phyloP scores from a whole-genome alignment of 2,797 vertebrate species.

The Chrosomus eos region DNA sequence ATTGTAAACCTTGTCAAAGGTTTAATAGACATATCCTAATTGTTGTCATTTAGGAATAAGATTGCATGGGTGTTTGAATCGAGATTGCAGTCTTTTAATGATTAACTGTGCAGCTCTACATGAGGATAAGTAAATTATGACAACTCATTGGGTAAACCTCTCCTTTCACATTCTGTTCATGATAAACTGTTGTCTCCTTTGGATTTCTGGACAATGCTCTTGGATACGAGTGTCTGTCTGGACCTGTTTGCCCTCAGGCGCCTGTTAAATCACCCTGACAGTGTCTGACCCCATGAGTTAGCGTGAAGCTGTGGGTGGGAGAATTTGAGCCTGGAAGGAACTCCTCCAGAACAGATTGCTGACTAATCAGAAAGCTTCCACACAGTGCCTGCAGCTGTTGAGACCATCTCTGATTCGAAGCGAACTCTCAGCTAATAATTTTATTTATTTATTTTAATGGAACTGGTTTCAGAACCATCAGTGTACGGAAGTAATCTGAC shows the following conservation, averaged over 20 bases:
- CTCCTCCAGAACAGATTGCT: slow-evolving; percentile 53
- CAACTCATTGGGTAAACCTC: not conserved
- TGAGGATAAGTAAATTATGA: not conserved
- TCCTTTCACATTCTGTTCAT: not conserved
- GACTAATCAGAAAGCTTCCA: slow-evolving; percentile 59
- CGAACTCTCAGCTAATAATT: slow-evolving; percentile 29
- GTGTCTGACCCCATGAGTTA: slow-evolving; percentile 43
- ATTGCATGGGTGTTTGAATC: not conserved
- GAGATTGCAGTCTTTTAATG: not conserved
- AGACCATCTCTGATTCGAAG: slow-evolving; percentile 11
- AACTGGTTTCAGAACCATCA: slow-evolving; percentile 27
- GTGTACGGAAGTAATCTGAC: slow-evolving; percentile 4
- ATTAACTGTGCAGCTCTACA: not conserved
- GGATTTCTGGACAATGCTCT: not conserved
- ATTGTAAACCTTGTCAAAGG: not conserved
- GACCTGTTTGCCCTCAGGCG: slow-evolving; percentile 49
- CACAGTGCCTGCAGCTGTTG: slow-evolving; percentile 39
- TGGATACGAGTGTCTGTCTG: slow-evolving; percentile 38
- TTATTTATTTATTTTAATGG: slow-evolving; percentile 5
- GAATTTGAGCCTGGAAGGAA: slow-evolving; percentile 51
- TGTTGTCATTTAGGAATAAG: not conserved
- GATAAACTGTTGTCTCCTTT: slow-evolving; percentile 1
- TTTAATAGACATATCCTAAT: not conserved
- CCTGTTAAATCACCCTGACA: slow-evolving; percentile 45
- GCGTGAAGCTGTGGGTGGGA: slow-evolving; percentile 54